phyloP scores from a whole-genome alignment of 2,797 vertebrate genomes.

The Semotilus atromaculatus region DNA sequence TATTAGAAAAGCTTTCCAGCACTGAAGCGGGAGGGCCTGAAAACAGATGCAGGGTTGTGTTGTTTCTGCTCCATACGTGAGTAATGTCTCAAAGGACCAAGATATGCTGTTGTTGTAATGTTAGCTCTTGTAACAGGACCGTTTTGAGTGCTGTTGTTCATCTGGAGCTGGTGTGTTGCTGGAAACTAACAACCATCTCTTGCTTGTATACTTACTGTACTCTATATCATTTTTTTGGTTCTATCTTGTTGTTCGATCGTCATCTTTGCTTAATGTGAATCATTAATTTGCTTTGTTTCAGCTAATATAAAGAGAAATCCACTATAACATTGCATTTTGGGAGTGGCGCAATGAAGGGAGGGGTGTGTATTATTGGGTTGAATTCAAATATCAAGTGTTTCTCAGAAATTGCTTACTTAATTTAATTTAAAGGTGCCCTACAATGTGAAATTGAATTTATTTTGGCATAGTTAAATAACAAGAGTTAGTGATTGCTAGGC shows the following conservation, averaged over 20 bases:
- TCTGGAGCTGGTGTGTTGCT: not conserved
- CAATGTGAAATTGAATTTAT: too few species aligned
- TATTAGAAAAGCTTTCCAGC: not conserved
- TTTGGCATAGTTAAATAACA: too few species aligned
- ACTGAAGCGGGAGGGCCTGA: not conserved
- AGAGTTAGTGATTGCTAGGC: too few species aligned
- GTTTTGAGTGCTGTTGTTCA: not conserved
- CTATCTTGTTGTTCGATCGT: not conserved
- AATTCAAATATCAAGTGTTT: not conserved
- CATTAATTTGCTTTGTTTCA: too few species aligned
- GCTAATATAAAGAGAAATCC: not conserved
- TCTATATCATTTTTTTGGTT: not conserved
- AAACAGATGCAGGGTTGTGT: not conserved
- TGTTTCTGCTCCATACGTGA: not conserved
- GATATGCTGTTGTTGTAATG: not conserved
- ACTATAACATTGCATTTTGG: not conserved
- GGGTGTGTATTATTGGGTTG: not conserved
- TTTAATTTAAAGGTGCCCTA: too few species aligned
- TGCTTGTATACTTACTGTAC: not conserved
- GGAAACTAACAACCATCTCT: not conserved
- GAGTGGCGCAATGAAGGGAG: too few species aligned
- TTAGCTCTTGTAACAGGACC: not conserved
- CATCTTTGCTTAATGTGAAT: not conserved
- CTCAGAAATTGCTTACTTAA: too few species aligned
- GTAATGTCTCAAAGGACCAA: not conserved